Percentiles rank a stretch among this genome's conserved stretches.
Conservation (phyloP, 2,797 vertebrate species). For the Limosa lapponica region DNA sequence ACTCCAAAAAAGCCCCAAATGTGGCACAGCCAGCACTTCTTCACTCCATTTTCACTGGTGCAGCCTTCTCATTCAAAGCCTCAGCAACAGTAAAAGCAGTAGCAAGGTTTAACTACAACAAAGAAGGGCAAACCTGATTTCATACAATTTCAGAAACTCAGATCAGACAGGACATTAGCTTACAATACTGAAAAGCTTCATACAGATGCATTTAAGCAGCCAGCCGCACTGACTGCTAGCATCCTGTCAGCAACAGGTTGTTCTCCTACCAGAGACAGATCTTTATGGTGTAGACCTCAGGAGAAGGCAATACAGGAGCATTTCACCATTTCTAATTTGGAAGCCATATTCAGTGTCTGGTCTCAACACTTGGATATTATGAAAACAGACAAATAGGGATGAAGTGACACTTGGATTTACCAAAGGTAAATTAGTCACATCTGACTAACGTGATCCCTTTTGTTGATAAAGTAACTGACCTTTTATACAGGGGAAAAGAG, state of each 20-base stretch:
- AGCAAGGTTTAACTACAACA: neutral
- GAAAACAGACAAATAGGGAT: neutral
- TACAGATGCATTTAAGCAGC: neutral
- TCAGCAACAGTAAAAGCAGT: neutral
- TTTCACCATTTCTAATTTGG: neutral
- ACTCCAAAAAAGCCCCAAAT: neutral
- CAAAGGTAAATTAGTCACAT: neutral
- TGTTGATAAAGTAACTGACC: neutral
- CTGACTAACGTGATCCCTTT: neutral
- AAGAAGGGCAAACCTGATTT: neutral
- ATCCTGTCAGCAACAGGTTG: neutral
- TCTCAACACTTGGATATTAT: neutral
- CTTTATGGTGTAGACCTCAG: neutral
- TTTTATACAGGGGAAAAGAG: neutral
- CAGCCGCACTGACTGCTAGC: neutral
- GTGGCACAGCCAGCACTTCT: neutral
- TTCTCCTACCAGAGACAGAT: neutral
- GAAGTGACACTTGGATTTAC: neutral
- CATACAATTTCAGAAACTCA: neutral
- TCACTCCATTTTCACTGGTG: neutral
- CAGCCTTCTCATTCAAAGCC: neutral
- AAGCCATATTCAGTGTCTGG: neutral
- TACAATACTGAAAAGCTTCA: neutral
- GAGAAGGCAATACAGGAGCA: neutral
- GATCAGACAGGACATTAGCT: neutral